Evolutionary conservation across 2,113 vertebrate species (phyloP), one percentile per base, ranked within the genome.

Genomic region (Casuarius casuarius): DNA sequence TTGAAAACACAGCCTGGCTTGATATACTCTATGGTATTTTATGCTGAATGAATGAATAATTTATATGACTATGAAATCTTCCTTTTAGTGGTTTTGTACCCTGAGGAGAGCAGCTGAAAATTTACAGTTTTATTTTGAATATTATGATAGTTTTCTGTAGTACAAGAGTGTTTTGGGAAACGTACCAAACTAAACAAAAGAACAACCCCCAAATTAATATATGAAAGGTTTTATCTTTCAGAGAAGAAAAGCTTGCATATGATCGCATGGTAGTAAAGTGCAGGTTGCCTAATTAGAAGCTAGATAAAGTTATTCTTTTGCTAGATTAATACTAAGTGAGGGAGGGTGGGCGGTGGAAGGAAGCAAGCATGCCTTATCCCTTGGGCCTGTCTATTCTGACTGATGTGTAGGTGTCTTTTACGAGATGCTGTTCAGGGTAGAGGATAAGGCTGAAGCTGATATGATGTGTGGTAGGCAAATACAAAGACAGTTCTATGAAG

Each of bases 21-120:
- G 56, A 83, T 67, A 12, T 29, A 42, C 44, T 89, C 73, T 33
- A 59, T 52, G 67, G 76, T 40, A 76, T 73, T 97, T 96, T 92
- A 26, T 95, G 67, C 82, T 79, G 31, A 52, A 89, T 33, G 52
- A 26, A 73, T 95, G 38, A 75, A 89, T 91, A 95, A 72, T 92
- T 91, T 62, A 96, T 70, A n/a, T 25, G 8, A 75, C 38, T 71
- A 31, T 26, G 48, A 88, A 71, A 25, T 40, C 31, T 71, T 15
- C 28, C 91, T 83, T 75, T 85, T 38, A 63, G 49, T 92, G 28
- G 44, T 76, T 90, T 91, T 89, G 42, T 88, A 83, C 75, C 87
- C 74, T 81, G 44, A 92, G 79, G 89, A 92, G 44, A 82, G 40
- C 25, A 59, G n/a, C 46, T 86, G 89, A 90, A 87, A 85, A 71